Evolutionary conservation across 2,113 vertebrate species (phyloP).

Genomic region (Phyllopteryx taeniolatus): DNA sequence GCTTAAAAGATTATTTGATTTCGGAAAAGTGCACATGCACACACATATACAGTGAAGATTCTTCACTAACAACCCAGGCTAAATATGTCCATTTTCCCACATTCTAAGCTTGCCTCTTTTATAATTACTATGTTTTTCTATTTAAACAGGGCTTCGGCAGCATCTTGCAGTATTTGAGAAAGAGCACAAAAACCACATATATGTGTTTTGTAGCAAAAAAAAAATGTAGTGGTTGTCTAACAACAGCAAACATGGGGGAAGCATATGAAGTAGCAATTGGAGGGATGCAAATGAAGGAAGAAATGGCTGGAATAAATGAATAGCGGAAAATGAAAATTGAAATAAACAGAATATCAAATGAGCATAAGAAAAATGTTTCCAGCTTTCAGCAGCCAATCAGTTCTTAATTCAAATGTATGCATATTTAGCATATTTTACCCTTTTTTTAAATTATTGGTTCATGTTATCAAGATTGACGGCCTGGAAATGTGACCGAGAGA

Average conservation of each 20-base stretch:
- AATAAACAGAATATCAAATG: slow-evolving; percentile 1
- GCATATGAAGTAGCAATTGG: neutral
- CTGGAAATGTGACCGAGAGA: neutral
- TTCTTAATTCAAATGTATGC: neutral
- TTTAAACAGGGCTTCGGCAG: too few relatives aligned
- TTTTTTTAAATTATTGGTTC: neutral
- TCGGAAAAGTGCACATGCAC: too few relatives aligned
- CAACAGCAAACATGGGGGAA: neutral
- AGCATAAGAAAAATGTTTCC: neutral
- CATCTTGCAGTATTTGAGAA: neutral
- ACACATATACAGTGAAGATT: too few relatives aligned
- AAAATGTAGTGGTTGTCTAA: neutral
- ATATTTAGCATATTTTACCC: neutral
- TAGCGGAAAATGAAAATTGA: neutral
- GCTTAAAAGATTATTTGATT: too few relatives aligned
- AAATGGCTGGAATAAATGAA: neutral
- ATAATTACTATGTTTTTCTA: too few relatives aligned
- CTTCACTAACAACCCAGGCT: too few relatives aligned
- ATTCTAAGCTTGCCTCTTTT: too few relatives aligned
- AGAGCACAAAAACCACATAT: neutral
- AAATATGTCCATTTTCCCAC: too few relatives aligned
- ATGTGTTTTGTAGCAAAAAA: neutral
- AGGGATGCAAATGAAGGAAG: neutral
- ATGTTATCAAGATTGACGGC: neutral
- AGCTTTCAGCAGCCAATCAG: neutral